Evolutionary conservation across 2,888 invertebrate species (phyloP), one percentile per base, ranked within the genome.

Genomic region (Polyommatus icarus): DNA sequence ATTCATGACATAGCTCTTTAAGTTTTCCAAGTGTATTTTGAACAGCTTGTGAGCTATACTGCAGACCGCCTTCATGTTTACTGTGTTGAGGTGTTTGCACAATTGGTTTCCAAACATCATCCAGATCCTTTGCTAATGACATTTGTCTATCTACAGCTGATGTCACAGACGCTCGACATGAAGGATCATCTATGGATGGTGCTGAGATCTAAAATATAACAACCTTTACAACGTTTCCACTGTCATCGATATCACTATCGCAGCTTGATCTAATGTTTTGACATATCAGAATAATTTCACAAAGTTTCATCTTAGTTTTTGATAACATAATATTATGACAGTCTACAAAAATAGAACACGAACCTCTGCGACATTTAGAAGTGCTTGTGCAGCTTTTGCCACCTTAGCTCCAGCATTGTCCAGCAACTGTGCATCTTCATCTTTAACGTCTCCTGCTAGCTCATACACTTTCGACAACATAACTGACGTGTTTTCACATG

Each of bases 151-250:
- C 87, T 0, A 86, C 83, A 0, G 90, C 84, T 0, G 87, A 87
- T 0, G 87, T 81, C 3, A 91, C 79, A 0, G 90, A 89, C 40
- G 86, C 87, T 76, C 85, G 89, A 81, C 92, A 91, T 84, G 87
- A 88, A 0, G 87, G 83, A 82, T 90, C 87, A 46, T 84, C 82
- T 78, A 90, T 87, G 0, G 87, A 88, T 0, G 89, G 86, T 0
- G 88, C 87, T 15, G 89, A 87, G 0, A 92, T 79, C 91, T 91
- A 80, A 72, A 72, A 72, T n/a, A 40, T 24, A 29, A 67, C 3
- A 67, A 24, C 12, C 3, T 67, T 3, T 67, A 29, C 12, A 61
- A 61, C 8, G 12, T 12, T 24, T 61, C 12, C 24, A 61, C 12
- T n/a, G n/a, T 12, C 61, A 18, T 54, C 54, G 5, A 54, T 54